Percentiles rank a stretch among this genome's conserved stretches.
phyloP scores from a whole-genome alignment of 2,888 invertebrate species.

The Masnerella sp. region DNA sequence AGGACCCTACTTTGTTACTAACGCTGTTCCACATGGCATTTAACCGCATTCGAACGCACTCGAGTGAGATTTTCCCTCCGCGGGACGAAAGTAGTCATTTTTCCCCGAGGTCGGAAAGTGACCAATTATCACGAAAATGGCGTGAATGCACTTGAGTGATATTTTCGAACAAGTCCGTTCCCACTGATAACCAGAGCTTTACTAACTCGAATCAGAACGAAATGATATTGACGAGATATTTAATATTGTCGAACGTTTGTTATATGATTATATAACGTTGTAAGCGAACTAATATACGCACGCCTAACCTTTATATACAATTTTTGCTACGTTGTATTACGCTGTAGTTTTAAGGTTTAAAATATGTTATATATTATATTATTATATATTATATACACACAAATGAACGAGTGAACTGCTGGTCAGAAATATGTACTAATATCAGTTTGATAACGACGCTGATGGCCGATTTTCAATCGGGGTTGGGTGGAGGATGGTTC shows the following conservation, averaged over 20 bases:
- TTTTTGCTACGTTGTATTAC: conserved; percentile 51
- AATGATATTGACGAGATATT: too few species aligned
- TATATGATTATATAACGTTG: too few species aligned
- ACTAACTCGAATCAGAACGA: too few species aligned
- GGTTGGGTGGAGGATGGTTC: neutral
- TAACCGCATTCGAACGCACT: too few species aligned
- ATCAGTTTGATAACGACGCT: conserved; percentile 8
- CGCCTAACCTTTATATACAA: conserved; percentile 41
- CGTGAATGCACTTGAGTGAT: conserved; percentile 3
- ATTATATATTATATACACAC: conserved; percentile 4
- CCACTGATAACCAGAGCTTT: too few species aligned
- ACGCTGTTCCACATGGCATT: neutral
- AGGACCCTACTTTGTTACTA: neutral
- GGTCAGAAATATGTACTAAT: conserved; percentile 36
- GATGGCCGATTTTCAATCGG: neutral
- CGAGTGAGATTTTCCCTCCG: too few species aligned
- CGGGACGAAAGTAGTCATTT: neutral
- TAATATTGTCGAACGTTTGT: too few species aligned
- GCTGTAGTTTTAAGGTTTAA: conserved; percentile 29
- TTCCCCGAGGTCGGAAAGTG: conserved; percentile 5
- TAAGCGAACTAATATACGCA: conserved; percentile 13
- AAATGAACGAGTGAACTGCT: conserved; percentile 43
- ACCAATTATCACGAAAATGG: too few species aligned
- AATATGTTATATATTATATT: conserved; percentile 8
- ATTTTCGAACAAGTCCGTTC: neutral